phyloP scores from a whole-genome alignment of 1,140 invertebrate genomes.

The Scaptomyza pallida region DNA sequence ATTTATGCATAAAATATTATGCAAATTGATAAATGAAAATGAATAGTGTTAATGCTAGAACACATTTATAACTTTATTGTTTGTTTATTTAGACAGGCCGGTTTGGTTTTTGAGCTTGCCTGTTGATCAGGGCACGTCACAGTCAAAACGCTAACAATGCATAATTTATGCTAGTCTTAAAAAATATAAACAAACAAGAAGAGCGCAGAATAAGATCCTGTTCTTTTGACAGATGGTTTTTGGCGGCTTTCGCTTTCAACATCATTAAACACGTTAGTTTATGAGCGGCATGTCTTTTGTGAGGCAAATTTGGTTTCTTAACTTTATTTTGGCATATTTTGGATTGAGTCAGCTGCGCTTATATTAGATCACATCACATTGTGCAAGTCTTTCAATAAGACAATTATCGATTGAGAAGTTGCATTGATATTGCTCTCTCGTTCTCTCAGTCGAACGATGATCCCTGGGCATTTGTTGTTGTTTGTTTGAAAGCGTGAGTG shows the following conservation, averaged over 20 bases:
- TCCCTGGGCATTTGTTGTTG: slow-evolving; percentile 1
- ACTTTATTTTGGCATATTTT: slow-evolving; percentile 33
- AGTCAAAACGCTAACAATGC: slow-evolving; percentile 54
- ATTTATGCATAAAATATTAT: slow-evolving; percentile 54
- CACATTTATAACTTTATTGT: slow-evolving; percentile 47
- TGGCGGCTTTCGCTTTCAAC: slow-evolving; percentile 9
- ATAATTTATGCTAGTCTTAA: slow-evolving; percentile 61
- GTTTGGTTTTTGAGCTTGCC: slow-evolving; percentile 32
- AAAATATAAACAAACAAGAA: slow-evolving; percentile 4
- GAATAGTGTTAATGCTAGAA: slow-evolving; percentile 53
- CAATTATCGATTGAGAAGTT: background rate
- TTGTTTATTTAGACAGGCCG: slow-evolving; percentile 69
- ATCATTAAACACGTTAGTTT: slow-evolving; percentile 37
- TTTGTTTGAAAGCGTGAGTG: background rate
- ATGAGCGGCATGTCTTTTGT: slow-evolving; percentile 45
- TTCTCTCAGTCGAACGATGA: slow-evolving; percentile 1
- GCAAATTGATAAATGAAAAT: slow-evolving; percentile 68
- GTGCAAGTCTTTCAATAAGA: slow-evolving; percentile 23
- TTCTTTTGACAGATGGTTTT: slow-evolving; percentile 37
- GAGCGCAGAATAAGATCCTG: slow-evolving; percentile 59
- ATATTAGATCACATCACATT: slow-evolving; percentile 24
- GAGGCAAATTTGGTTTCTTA: slow-evolving; percentile 31
- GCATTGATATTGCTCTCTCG: slow-evolving; percentile 13
- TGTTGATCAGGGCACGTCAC: slow-evolving; percentile 8
- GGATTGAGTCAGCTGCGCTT: slow-evolving; percentile 16